These are phyloP conservation scores for Sebastes fasciatus DNA, from an alignment of 2,113 vertebrate species.

Conservation along the genomic window DNA sequence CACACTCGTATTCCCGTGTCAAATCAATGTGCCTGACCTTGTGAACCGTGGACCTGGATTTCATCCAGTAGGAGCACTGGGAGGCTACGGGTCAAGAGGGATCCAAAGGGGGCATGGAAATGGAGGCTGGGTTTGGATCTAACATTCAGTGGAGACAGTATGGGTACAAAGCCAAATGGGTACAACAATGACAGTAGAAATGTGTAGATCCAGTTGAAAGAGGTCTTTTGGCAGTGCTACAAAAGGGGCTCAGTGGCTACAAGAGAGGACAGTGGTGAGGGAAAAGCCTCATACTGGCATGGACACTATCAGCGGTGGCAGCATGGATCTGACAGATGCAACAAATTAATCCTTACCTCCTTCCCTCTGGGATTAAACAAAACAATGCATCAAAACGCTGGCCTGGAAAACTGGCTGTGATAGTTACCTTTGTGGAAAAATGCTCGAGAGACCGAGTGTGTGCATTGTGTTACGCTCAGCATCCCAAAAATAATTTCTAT, in stretches of 20 bases:
- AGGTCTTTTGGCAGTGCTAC: conserved; percentile 65
- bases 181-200: conserved; percentile 66
- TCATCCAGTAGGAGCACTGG: conserved; percentile 46
- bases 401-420: conserved; percentile 54
- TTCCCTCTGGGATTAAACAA: conserved; percentile 67
- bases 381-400: conserved; percentile 73
- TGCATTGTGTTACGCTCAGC: conserved; percentile 42
- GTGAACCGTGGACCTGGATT: conserved; percentile 61
- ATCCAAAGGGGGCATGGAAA: conserved; percentile 50
- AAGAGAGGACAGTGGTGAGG: conserved; percentile 57
- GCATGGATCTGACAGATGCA: conserved; percentile 73
- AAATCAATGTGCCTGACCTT: conserved; percentile 68
- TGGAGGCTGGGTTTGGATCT: conserved; percentile 29
- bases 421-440: conserved; percentile 57
- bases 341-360: conserved; percentile 78
- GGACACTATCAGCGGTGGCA: conserved; percentile 71
- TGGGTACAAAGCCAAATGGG: conserved; percentile 56
- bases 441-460: conserved; percentile 19
- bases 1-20: conserved; percentile 60
- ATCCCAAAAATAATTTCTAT: conserved; percentile 43
- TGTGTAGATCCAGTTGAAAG: conserved; percentile 69
- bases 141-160: conserved; percentile 26
- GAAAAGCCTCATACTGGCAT: conserved; percentile 68
- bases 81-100: conserved; percentile 62
- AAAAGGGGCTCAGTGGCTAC: conserved; percentile 60